phyloP scores from a whole-genome alignment of 2,888 invertebrate species.

The Hecatera dysodea region DNA sequence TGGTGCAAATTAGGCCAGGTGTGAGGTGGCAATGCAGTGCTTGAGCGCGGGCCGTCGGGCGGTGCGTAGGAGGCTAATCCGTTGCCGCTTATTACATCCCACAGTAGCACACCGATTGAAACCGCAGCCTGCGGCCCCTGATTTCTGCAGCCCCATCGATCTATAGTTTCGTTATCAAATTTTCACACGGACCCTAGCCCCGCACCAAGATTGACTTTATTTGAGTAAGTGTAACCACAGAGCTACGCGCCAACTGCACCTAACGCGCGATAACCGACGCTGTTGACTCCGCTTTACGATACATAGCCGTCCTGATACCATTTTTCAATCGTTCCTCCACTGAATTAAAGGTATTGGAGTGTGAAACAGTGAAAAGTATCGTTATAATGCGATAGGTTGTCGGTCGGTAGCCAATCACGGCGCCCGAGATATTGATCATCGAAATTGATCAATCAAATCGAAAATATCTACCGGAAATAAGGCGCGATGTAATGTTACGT shows the following conservation, averaged over 20 bases:
- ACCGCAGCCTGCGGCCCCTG: conserved; percentile 87
- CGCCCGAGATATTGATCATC: conserved; percentile 88
- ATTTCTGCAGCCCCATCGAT: conserved; percentile 88
- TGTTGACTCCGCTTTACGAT: conserved; percentile 75
- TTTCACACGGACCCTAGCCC: conserved; percentile 88
- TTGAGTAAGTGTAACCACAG: conserved; percentile 90
- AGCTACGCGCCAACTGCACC: conserved; percentile 75
- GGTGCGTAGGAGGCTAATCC: conserved; percentile 80
- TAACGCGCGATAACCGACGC: conserved; percentile 70
- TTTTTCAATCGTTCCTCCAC: conserved; percentile 69
- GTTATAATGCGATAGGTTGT: conserved; percentile 75
- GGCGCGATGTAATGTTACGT: conserved; percentile 85
- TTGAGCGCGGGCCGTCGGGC: conserved; percentile 17
- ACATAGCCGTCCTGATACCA: conserved; percentile 76
- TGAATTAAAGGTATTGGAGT: conserved; percentile 80
- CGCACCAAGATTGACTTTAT: conserved; percentile 89
- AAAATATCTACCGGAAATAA: conserved; percentile 89
- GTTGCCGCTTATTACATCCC: conserved; percentile 87
- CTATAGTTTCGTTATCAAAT: conserved; percentile 90
- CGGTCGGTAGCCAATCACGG: conserved; percentile 88
- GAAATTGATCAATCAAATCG: conserved; percentile 90
- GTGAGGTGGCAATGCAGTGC: conserved; percentile 30
- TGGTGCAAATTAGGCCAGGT: conserved; percentile 47
- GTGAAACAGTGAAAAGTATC: conserved; percentile 79
- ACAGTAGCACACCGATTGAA: conserved; percentile 88